These are phyloP conservation scores for Rhabdornis inornatus DNA, from an alignment of 2,113 vertebrate genomes.

Conservation along the genomic window DNA sequence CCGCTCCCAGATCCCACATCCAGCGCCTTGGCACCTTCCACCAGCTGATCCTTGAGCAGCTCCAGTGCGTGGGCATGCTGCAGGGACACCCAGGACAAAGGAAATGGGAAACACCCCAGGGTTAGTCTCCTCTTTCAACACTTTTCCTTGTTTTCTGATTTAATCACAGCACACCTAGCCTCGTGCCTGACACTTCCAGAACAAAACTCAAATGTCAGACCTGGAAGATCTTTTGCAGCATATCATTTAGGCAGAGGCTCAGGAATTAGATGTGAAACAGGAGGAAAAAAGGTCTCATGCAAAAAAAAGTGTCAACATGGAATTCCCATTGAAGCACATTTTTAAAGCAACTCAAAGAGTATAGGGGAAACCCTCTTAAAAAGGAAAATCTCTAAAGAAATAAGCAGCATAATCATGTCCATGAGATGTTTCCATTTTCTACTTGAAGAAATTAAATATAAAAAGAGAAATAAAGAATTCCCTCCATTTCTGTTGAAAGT, in stretches of 20 bases:
- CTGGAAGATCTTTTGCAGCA: background rate
- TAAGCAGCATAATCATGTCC: background rate
- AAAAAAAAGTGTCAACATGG: background rate
- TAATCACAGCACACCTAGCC: background rate
- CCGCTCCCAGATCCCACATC: slow-evolving; percentile 93
- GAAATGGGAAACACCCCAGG: accelerated
- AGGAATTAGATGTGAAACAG: background rate
- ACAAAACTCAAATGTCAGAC: background rate
- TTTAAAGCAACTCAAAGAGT: background rate
- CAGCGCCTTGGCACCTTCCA: slow-evolving; percentile 82
- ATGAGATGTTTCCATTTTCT: background rate
- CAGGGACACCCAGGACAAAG: background rate
- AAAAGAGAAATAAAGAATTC: background rate
- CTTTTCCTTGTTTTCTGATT: background rate
- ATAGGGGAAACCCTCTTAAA: background rate
- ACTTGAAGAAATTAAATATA: background rate
- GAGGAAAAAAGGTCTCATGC: background rate
- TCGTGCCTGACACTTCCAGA: background rate
- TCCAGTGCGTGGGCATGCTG: slow-evolving; percentile 90
- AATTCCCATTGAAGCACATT: background rate
- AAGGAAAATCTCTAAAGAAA: background rate
- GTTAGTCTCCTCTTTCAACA: background rate
- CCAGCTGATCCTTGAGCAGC: slow-evolving; percentile 83
- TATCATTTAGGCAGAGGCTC: background rate
- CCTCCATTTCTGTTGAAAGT: background rate